phyloP scores from a whole-genome alignment of 2,797 vertebrate genomes.

The Microtus agrestis region DNA sequence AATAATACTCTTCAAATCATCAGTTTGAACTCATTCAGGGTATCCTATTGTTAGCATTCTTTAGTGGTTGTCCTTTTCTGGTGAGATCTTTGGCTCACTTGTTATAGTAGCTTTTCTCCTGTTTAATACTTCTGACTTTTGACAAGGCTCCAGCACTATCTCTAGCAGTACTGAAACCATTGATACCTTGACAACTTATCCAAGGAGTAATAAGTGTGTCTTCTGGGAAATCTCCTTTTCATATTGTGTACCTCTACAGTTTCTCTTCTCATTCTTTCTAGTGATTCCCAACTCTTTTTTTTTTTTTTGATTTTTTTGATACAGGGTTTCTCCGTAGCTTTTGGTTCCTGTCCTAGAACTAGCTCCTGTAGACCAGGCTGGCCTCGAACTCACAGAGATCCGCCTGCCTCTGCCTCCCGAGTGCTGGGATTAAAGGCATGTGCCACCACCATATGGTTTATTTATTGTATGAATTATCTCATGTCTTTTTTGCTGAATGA shows the following conservation, averaged over 20 bases:
- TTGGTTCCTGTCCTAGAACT: too few relatives aligned
- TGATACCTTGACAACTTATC: neutral
- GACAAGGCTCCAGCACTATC: neutral
- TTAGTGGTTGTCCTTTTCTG: neutral
- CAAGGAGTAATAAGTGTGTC: neutral
- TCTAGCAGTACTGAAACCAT: neutral
- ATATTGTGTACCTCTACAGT: neutral
- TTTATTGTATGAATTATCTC: conserved; percentile 71
- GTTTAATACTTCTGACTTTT: neutral
- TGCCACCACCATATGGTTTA: conserved; percentile 49
- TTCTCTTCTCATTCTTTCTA: conserved; percentile 28
- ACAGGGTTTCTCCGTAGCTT: too few relatives aligned
- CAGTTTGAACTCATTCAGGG: neutral
- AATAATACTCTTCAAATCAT: neutral
- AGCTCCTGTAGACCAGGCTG: too few relatives aligned
- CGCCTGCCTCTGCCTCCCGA: too few relatives aligned
- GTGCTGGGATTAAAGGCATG: too few relatives aligned
- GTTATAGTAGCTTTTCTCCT: neutral
- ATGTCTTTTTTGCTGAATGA: conserved; percentile 80
- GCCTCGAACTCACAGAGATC: too few relatives aligned
- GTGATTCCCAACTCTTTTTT: neutral
- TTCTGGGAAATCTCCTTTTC: neutral
- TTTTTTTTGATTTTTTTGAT: too few relatives aligned
- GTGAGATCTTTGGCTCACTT: neutral
- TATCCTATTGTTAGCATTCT: neutral